Evolutionary conservation across 53 echinoderm and acorn worm species (phyloP), one percentile per base, ranked within the genome.

Genomic region (Echinometra lucunter): DNA sequence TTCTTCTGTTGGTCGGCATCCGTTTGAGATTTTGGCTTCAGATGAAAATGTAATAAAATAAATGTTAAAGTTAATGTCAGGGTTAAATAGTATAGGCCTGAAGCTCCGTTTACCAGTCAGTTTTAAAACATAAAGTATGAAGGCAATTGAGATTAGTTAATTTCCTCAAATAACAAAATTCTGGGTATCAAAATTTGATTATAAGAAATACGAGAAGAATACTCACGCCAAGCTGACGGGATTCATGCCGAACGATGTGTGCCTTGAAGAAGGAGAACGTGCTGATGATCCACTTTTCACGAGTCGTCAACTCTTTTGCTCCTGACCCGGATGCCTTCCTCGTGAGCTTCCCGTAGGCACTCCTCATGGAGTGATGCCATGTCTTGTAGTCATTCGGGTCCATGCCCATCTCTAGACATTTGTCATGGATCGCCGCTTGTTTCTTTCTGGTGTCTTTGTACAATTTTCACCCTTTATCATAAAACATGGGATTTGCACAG

Each of bases 21-120:
- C 88, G 38, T 88, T 88, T 88, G 88, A 45, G 88, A 88, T 88
- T 88, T 11, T 16, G 88, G 88, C 55, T 88, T 88, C 88, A 88
- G 88, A 10, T 88, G 88, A 88, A 88, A 88, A 88, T 49, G 25
- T 88, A 88, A 88, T 45, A 88, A 11, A 88, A 45, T 88, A 13
- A 9, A 56, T 13, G 56, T n/a, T n/a, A n/a, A n/a, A n/a, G n/a
- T n/a, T n/a, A n/a, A n/a, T n/a, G n/a, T n/a, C n/a, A 23, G 23
- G 66, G 15, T 23, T 66, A 17, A 66, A 66, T 17, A n/a, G n/a
- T n/a, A n/a, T n/a, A n/a, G n/a, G n/a, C n/a, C n/a, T n/a, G n/a
- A n/a, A n/a, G n/a, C n/a, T n/a, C n/a, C n/a, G n/a, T n/a, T n/a
- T n/a, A n/a, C n/a, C n/a, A n/a, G n/a, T n/a, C n/a, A n/a, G n/a